A percentile compares a stretch with the other conserved stretches of the same genome.
Evolutionary conservation across 2,113 vertebrate genomes (phyloP).

Genomic region (Hyaena hyaena): DNA sequence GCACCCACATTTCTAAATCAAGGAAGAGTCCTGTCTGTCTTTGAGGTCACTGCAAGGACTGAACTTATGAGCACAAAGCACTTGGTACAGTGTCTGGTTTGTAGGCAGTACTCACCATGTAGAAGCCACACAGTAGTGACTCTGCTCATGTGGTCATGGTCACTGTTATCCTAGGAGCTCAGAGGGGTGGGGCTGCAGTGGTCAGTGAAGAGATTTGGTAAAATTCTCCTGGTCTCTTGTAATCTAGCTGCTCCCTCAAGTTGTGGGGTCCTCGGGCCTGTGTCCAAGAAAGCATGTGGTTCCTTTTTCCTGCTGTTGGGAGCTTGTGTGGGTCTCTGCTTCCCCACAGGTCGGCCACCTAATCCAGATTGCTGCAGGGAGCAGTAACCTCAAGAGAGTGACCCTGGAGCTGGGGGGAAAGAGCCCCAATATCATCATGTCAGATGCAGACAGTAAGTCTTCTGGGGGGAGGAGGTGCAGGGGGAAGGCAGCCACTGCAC

Average conservation of each 20-base stretch:
- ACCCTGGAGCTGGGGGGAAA: constrained; percentile 98
- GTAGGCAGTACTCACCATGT: rapidly evolving
- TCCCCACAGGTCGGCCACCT: constrained; percentile 92
- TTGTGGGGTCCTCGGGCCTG: not conserved
- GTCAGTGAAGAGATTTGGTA: not conserved
- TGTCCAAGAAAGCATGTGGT: not conserved
- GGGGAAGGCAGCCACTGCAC: not conserved
- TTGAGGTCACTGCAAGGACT: not conserved
- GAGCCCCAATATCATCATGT: constrained; percentile 97
- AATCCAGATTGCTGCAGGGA: constrained; percentile 94
- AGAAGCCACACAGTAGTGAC: not conserved
- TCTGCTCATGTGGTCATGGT: rapidly evolving
- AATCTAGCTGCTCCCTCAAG: no score
- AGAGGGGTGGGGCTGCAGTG: rapidly evolving
- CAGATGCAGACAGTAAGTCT: constrained; percentile 93
- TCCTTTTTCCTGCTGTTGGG: not conserved
- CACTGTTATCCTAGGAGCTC: not conserved
- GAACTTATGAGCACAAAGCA: no score
- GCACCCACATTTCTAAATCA: not conserved
- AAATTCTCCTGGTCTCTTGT: not conserved
- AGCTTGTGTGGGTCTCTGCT: not conserved
- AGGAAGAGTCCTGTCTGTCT: not conserved
- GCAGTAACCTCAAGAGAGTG: constrained; percentile 96
- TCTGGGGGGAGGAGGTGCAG: rapidly evolving
- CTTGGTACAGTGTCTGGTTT: not conserved